phyloP scores from a whole-genome alignment of 2,888 invertebrate species.

The Mesorhabditis belari region DNA sequence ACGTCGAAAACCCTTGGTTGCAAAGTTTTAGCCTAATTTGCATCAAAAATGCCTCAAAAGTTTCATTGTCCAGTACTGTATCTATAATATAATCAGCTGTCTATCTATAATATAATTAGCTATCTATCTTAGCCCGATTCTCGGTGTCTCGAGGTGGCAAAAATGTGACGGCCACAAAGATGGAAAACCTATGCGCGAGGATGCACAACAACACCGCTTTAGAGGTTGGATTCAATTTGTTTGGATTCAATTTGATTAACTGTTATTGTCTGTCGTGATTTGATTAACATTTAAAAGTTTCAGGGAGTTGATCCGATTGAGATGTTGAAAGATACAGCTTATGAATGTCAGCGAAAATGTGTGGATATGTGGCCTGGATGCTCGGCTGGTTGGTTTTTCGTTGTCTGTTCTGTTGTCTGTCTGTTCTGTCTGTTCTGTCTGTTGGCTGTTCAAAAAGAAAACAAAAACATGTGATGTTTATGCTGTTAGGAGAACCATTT shows the following conservation, averaged over 20 bases:
- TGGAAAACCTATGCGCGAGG: constrained; percentile 32
- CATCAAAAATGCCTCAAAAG: no score
- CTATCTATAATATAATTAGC: no score
- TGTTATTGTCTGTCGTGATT: no score
- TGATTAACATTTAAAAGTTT: constrained; percentile 3
- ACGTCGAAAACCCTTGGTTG: no score
- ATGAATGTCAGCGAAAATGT: constrained; percentile 36
- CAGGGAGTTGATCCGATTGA: constrained; percentile 29
- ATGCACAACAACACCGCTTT: constrained; percentile 42
- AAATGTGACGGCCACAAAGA: constrained; percentile 20
- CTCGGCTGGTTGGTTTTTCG: constrained; percentile 22
- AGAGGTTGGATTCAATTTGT: constrained; percentile 2
- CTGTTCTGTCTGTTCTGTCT: no score
- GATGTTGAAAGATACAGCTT: constrained; percentile 36
- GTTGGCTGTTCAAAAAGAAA: no score
- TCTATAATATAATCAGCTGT: no score
- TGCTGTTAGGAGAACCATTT: no score
- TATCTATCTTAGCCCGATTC: constrained; percentile 13
- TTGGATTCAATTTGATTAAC: not conserved
- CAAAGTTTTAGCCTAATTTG: no score
- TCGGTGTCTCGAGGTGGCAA: constrained; percentile 29
- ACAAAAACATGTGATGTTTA: no score
- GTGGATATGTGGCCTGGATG: constrained; percentile 36
- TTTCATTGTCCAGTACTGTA: no score
- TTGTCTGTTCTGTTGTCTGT: no score